phyloP scores from a whole-genome alignment of 2,113 vertebrate genomes.

The Grantiella picta region DNA sequence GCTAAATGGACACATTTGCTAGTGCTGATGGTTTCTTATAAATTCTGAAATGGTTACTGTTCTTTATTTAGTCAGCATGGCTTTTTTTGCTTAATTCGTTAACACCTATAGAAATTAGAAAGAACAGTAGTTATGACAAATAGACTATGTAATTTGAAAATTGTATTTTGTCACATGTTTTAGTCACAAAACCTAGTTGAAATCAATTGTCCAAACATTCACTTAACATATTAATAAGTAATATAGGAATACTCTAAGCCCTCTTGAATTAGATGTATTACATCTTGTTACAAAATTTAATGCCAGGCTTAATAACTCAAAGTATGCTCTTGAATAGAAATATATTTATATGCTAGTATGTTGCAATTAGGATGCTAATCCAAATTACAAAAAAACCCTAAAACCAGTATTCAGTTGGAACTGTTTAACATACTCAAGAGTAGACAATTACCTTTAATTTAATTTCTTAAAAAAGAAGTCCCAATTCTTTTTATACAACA shows the following conservation, averaged over 20 bases:
- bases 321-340: constrained; percentile 31
- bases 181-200: constrained; percentile 46
- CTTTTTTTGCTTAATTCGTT: constrained; percentile 28
- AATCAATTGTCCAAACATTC: constrained; percentile 59
- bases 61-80: not conserved
- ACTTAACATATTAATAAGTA: constrained; percentile 65
- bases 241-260: constrained; percentile 43
- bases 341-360: not conserved
- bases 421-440: not conserved
- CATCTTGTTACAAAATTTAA: constrained; percentile 52
- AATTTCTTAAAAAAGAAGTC: not conserved
- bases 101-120: constrained; percentile 16
- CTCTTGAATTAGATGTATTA: constrained; percentile 60
- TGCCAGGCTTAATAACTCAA: constrained; percentile 58
- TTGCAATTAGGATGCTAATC: not conserved
- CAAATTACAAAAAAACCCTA: not conserved
- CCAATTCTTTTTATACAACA: not conserved
- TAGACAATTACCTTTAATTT: not conserved
- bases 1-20: not conserved
- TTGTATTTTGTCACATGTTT: constrained; percentile 53
- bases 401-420: not conserved
- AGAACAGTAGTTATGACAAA: constrained; percentile 20
- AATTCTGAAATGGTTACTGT: not conserved
- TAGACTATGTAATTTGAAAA: constrained; percentile 54
- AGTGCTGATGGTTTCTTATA: not conserved